These are phyloP conservation scores for Paramuricea clavata DNA, from an alignment of 92 coral and sea anemone species.

Conservation along the genomic window DNA sequence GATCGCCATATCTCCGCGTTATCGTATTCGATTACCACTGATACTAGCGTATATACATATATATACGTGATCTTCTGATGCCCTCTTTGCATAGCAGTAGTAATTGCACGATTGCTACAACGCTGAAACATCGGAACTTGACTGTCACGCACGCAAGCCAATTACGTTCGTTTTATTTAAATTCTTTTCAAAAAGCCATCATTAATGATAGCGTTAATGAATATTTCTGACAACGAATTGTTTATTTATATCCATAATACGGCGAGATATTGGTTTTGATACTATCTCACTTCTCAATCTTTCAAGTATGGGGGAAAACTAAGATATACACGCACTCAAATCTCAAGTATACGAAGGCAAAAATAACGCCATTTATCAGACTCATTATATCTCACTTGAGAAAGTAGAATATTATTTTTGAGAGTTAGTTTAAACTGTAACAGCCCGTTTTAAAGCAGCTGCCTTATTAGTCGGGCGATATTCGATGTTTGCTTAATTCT, in stretches of 20 bases:
- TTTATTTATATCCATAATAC: slow-evolving; percentile 16
- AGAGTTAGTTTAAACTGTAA: background rate
- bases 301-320: background rate
- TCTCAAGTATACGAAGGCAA: background rate
- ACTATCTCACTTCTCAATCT: background rate
- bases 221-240: background rate
- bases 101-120: too few species aligned
- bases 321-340: background rate
- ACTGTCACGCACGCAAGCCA: background rate
- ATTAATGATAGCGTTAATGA: slow-evolving; percentile 14
- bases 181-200: slow-evolving; percentile 17
- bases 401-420: background rate
- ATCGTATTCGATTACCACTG: too few species aligned
- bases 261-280: background rate
- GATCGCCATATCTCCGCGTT: too few species aligned
- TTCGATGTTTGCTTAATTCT: background rate
- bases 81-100: too few species aligned
- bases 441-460: background rate
- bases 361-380: background rate
- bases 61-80: too few species aligned
- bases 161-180: slow-evolving; percentile 25
- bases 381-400: background rate
- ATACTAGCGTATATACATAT: too few species aligned
- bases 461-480: slow-evolving; percentile 11
- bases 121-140: background rate